phyloP scores from a whole-genome alignment of 1,140 invertebrate species.

The Danaus plexippus region DNA sequence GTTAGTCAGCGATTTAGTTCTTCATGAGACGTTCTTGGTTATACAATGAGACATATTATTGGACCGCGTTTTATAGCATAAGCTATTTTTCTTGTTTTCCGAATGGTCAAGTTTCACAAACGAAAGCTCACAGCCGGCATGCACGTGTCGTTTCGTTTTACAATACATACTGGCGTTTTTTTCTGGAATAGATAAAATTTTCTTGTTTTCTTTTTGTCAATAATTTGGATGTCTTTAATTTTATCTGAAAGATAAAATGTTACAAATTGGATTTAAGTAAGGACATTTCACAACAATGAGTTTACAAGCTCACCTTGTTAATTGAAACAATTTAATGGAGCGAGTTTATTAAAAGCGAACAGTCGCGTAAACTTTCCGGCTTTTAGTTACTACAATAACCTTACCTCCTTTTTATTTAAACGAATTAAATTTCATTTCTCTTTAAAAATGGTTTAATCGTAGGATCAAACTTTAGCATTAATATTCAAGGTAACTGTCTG shows the following conservation, averaged over 20 bases:
- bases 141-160: too few relatives aligned
- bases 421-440: not conserved
- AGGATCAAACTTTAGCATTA: too few relatives aligned
- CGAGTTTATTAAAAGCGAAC: slow-evolving; percentile 30
- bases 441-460: too few relatives aligned
- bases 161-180: too few relatives aligned
- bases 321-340: slow-evolving; percentile 40
- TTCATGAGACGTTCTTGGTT: slow-evolving; percentile 13
- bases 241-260: too few relatives aligned
- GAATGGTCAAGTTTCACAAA: not conserved
- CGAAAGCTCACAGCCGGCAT: not conserved
- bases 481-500: too few relatives aligned
- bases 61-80: slow-evolving; percentile 3
- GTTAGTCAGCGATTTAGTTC: slow-evolving; percentile 15
- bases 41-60: slow-evolving; percentile 9
- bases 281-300: slow-evolving; percentile 19
- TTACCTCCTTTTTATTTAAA: not conserved
- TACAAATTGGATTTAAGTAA: not conserved
- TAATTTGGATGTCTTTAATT: too few relatives aligned
- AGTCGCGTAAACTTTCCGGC: slow-evolving; percentile 21
- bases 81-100: slow-evolving; percentile 7
- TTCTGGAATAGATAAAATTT: too few relatives aligned
- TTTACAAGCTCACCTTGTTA: slow-evolving; percentile 35
- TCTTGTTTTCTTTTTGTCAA: too few relatives aligned
- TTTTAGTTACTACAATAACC: slow-evolving; percentile 27